Evolutionary conservation across 2,113 vertebrate genomes (phyloP), one percentile per base, ranked within the genome.

Genomic region (Kobus ellipsiprymnus): DNA sequence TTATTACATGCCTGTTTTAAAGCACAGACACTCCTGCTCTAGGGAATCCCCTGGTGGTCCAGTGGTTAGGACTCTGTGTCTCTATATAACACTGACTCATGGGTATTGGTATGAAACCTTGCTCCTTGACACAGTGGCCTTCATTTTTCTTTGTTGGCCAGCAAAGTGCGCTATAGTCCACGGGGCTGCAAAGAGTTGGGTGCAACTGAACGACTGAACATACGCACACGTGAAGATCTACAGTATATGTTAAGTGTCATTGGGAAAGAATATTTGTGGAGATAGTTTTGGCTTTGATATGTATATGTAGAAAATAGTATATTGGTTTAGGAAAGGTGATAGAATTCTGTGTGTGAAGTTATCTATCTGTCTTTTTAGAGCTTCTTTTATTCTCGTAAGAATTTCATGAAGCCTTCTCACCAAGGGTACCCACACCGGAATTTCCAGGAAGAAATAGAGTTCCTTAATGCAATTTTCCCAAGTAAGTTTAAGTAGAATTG

Each of bases 371-470:
- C 80, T 90, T 95, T 96, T 83, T 88, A 99, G 99, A 99, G 99
- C 99, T 99, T 99, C 99, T 99, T 99, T 99, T 99, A 99, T 99
- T 99, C 99, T 98, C 99, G 99, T 97, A 99, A 99, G 99, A 99
- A 99, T 99, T 99, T 99, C 98, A 99, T 99, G 99, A 99, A 99
- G 99, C 99, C 99, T 96, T 99, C 99, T 98, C 99, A 99, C 98
- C 99, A 99, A 98, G 99, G 99, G 99, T 99, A 99, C 99, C 99
- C 99, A 99, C 99, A 99, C 99, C 99, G 99, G 98, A 99, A 99
- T 99, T 99, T 99, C 99, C 99, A 99, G 99, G 99, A 99, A 98
- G 99, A 99, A 99, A 99, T 99, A 81, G 99, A 99, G 98, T 99
- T 99, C 99, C 99, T 99, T 98, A 99, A 99, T 98, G 99, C 99